Base-by-base conservation (phyloP, 92 coral and sea anemone genomes). In the Siderastrea radians region DNA sequence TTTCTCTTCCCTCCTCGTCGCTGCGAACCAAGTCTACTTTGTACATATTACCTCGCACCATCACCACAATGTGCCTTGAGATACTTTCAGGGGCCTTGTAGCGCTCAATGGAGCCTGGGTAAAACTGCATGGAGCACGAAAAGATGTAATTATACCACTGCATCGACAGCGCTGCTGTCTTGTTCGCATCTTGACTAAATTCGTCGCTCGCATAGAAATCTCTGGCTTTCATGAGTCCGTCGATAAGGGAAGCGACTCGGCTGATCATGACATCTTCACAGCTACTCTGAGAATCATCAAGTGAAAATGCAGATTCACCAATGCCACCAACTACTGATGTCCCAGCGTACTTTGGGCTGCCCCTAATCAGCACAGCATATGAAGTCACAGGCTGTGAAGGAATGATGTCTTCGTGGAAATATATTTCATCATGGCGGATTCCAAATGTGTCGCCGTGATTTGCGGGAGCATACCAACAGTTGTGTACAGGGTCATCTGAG, bases 131-230 rank as follows among this genome's bases (percentile, higher is more conserved):
- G 10, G 91, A 87, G 54, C 94, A 86, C 38, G 96, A 94, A 79
- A 94, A 94, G n/a, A 94, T 88, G 59, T 94, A 90, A 16, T 84
- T 91, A 76, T 94, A 94, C 96, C 96, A 94, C 79, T 94, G 96
- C 96, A 94, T 94, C 44, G 96, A 88, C n/a, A 89, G 93, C 6
- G 93, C 85, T 54, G 74, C 82, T 16, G 72, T 75, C 53, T 87
- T 91, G 76, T 89, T 68, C 59, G 16, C 17, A 62, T 94, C 93
- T 77, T 86, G 93, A 17, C 63, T 80, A 68, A 92, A 69, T 54
- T 89, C 92, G 19, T 38, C 45, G 58, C 86, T 89, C 48, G 78
- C 5, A 57, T 92, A 79, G 67, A 87, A 89, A 49, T 86, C 87
- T 73, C 95, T 93, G 50, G 94, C 95, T 76, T 92, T 78, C 75